Evolutionary conservation across 2,888 invertebrate genomes (phyloP).

Genomic region (Lasioglossum calceatum): DNA sequence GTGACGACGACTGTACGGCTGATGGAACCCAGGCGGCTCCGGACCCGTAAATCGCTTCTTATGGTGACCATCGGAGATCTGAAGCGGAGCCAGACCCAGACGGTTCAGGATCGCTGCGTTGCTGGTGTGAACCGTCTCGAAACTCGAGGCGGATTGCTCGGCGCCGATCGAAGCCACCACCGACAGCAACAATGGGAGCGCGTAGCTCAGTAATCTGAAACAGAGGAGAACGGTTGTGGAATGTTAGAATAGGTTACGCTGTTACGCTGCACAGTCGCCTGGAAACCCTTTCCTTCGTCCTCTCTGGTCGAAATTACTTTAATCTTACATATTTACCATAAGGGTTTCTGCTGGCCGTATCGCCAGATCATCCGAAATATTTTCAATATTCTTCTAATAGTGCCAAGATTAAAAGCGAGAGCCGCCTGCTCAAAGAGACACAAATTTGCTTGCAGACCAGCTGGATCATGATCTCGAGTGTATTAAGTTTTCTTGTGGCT

Average conservation of each 20-base stretch:
- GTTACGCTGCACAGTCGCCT: neutral
- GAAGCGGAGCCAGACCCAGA: constrained; percentile 90
- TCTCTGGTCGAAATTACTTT: too few species aligned
- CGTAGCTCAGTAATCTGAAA: constrained; percentile 58
- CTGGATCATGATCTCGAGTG: neutral
- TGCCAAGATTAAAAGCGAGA: neutral
- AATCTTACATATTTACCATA: too few species aligned
- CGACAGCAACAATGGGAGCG: constrained; percentile 43
- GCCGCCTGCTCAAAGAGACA: neutral
- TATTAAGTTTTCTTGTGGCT: neutral
- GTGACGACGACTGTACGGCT: constrained; percentile 80
- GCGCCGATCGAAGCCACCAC: constrained; percentile 1
- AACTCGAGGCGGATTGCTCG: constrained; percentile 57
- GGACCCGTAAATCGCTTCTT: constrained; percentile 90
- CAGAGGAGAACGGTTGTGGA: constrained; percentile 17
- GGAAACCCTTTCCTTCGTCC: too few species aligned
- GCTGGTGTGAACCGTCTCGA: constrained; percentile 85
- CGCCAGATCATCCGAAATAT: too few species aligned
- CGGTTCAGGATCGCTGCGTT: constrained; percentile 90
- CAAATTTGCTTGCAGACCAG: constrained; percentile 4
- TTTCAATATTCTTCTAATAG: too few species aligned
- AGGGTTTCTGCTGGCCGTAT: too few species aligned
- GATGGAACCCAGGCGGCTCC: constrained; percentile 79
- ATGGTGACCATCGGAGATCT: constrained; percentile 91
- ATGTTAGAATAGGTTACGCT: neutral